phyloP scores from a whole-genome alignment of 2,888 invertebrate species.

The Paralinhomoeus sp. region DNA sequence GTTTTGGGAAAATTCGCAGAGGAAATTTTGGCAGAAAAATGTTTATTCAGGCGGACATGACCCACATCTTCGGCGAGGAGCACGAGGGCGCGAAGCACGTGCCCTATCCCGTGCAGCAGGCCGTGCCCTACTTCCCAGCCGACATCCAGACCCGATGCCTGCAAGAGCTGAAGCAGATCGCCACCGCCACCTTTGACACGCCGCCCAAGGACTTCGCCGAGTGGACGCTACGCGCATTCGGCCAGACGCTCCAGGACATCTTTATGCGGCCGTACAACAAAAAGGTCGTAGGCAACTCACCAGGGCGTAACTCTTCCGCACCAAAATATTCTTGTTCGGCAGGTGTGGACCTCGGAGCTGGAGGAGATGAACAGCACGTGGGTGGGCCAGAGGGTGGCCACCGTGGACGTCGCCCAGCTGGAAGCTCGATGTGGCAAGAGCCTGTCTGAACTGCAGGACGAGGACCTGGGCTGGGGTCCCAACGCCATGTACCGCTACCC shows the following conservation, averaged over 20 bases:
- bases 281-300: too few relatives aligned
- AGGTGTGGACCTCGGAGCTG: conserved; percentile 14
- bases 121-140: conserved; percentile 11
- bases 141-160: conserved; percentile 8
- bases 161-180: conserved; percentile 8
- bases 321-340: too few relatives aligned
- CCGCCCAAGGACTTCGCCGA: conserved; percentile 11
- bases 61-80: not conserved
- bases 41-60: conserved; percentile 9
- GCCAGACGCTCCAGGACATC: conserved; percentile 12
- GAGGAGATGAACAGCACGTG: conserved; percentile 12
- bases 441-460: conserved; percentile 4
- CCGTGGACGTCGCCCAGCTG: conserved; percentile 8
- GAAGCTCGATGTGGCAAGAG: too few relatives aligned
- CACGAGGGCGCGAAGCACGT: conserved; percentile 5
- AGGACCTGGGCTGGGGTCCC: conserved; percentile 3
- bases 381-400: conserved; percentile 14
- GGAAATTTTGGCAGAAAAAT: not conserved
- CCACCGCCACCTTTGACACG: not conserved
- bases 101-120: conserved; percentile 12
- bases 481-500: conserved; percentile 10
- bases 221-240: conserved; percentile 12
- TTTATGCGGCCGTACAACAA: conserved; percentile 19
- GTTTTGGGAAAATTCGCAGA: too few relatives aligned
- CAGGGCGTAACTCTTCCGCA: too few relatives aligned